A percentile compares a stretch with the other conserved stretches of the same genome.
phyloP scores from a whole-genome alignment of 1,140 invertebrate genomes.

The Bombus soroeensis region DNA sequence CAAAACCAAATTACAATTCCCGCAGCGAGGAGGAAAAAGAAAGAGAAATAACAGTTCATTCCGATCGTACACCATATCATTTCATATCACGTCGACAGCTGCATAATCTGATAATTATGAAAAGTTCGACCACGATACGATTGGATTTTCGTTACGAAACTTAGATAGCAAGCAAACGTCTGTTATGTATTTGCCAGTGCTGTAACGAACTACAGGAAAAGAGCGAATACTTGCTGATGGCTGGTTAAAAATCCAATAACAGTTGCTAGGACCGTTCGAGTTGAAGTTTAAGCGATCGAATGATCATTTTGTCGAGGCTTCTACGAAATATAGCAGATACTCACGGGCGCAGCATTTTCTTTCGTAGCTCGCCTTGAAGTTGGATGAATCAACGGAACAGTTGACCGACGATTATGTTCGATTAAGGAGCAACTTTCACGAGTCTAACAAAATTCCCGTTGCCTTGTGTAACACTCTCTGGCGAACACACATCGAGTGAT shows the following conservation, averaged over 20 bases:
- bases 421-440: conserved; percentile 46
- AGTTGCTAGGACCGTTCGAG: background rate
- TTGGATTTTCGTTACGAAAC: background rate
- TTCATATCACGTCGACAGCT: background rate
- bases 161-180: background rate
- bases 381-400: background rate
- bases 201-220: background rate
- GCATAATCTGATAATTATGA: background rate
- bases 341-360: conserved; percentile 55
- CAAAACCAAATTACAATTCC: too few relatives aligned
- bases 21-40: background rate
- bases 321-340: conserved; percentile 13
- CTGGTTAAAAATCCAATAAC: background rate
- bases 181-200: background rate
- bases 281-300: background rate
- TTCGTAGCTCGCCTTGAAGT: background rate
- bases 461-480: background rate
- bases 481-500: conserved; percentile 42
- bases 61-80: background rate
- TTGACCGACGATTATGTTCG: background rate
- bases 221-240: background rate
- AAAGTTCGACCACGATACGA: background rate
- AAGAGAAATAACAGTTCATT: background rate
- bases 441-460: background rate
- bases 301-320: background rate